A percentile compares a stretch with the other conserved stretches of the same genome.
phyloP scores from a whole-genome alignment of 1,140 invertebrate genomes.

The Monomorium pharaonis region DNA sequence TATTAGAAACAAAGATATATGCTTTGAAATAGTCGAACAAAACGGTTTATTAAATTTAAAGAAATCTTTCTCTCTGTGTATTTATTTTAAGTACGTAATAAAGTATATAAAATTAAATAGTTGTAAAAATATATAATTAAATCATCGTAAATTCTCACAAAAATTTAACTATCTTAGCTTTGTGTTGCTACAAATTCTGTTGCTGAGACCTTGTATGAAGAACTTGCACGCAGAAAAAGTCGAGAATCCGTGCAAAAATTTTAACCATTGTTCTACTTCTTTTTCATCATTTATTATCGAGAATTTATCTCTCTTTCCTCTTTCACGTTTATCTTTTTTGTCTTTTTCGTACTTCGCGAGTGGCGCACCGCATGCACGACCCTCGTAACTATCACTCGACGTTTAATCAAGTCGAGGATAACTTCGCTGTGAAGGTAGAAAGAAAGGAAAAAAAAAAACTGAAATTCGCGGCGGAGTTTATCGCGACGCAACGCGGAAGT shows the following conservation, averaged over 20 bases:
- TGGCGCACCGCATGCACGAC: neutral
- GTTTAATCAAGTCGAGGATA: conserved; percentile 13
- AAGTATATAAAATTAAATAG: too few relatives aligned
- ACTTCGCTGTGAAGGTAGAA: neutral
- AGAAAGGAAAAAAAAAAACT: neutral
- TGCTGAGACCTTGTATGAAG: too few relatives aligned
- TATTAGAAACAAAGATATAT: too few relatives aligned
- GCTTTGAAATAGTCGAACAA: too few relatives aligned
- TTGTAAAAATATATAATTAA: too few relatives aligned
- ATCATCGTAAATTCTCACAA: too few relatives aligned
- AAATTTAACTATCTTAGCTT: too few relatives aligned
- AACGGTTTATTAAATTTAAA: too few relatives aligned
- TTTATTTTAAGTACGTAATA: too few relatives aligned
- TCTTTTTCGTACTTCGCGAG: neutral
- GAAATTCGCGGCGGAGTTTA: neutral
- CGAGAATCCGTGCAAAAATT: neutral
- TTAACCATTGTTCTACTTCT: neutral
- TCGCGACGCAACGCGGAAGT: conserved; percentile 1
- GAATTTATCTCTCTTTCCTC: neutral
- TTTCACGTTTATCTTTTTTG: neutral
- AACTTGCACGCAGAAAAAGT: neutral
- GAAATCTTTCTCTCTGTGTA: too few relatives aligned
- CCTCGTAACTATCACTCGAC: neutral
- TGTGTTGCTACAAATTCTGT: too few relatives aligned
- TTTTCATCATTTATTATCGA: neutral